phyloP scores from a whole-genome alignment of 2,888 invertebrate genomes.

The Platycheirus rosarum region DNA sequence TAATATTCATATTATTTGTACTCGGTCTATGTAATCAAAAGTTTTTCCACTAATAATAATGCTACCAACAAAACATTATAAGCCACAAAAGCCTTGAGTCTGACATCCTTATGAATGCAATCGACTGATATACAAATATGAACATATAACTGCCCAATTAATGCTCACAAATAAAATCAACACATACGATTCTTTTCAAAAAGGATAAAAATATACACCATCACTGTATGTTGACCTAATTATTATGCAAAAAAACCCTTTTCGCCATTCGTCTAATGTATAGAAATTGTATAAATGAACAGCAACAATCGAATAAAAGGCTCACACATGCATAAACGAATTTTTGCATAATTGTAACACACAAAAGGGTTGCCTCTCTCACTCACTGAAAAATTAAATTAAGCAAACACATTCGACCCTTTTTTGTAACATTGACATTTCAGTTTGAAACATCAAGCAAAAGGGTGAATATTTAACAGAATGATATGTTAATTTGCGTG shows the following conservation, averaged over 20 bases:
- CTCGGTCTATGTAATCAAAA: too few relatives aligned
- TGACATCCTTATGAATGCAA: too few relatives aligned
- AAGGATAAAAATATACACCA: slow-evolving; percentile 33
- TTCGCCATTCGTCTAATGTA: slow-evolving; percentile 53
- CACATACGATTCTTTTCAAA: background rate
- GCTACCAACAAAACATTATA: too few relatives aligned
- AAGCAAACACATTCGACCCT: slow-evolving; percentile 50
- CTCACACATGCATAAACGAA: too few relatives aligned
- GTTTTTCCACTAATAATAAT: too few relatives aligned
- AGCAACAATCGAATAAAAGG: slow-evolving; percentile 24
- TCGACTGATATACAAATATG: background rate
- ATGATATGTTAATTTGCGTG: slow-evolving; percentile 18
- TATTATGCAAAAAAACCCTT: slow-evolving; percentile 61
- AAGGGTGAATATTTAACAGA: slow-evolving; percentile 24
- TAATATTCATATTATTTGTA: too few relatives aligned
- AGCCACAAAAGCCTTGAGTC: too few relatives aligned
- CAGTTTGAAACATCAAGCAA: slow-evolving; percentile 11
- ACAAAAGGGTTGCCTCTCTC: background rate
- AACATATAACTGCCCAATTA: too few relatives aligned
- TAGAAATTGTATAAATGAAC: slow-evolving; percentile 53
- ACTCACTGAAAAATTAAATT: slow-evolving; percentile 45
- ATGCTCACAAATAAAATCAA: background rate
- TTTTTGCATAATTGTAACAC: background rate
- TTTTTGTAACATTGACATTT: slow-evolving; percentile 11
- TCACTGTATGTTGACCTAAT: slow-evolving; percentile 57